phyloP scores from a whole-genome alignment of 1,140 invertebrate species.

The Octopus sinensis region DNA sequence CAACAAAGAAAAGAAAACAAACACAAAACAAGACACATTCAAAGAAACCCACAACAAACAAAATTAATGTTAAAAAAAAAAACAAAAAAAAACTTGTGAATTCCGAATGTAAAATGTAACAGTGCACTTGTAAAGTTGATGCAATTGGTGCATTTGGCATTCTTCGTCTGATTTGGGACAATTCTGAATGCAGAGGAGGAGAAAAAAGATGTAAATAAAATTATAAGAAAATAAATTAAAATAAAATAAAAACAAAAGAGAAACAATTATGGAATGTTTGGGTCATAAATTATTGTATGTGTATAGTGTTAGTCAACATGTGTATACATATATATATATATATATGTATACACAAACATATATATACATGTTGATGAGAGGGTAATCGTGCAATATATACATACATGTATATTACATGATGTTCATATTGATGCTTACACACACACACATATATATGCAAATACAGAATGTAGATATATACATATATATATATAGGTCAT shows the following conservation, averaged over 20 bases:
- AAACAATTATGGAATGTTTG: background rate
- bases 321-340: background rate
- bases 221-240: background rate
- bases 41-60: too few species aligned
- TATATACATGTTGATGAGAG: background rate
- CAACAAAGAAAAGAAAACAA: too few species aligned
- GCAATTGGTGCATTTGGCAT: too few species aligned
- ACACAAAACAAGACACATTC: too few species aligned
- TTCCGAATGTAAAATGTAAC: too few species aligned
- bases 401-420: constrained; percentile 1
- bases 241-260: background rate
- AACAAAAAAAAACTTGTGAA: too few species aligned
- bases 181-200: background rate
- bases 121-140: too few species aligned
- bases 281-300: background rate
- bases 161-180: too few species aligned
- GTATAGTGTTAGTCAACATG: background rate
- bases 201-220: background rate
- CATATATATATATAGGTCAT: too few species aligned
- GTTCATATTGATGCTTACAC: background rate
- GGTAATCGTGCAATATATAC: background rate
- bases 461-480: background rate
- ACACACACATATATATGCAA: background rate
- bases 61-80: too few species aligned
- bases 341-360: background rate